Conservation (phyloP, 2,797 vertebrate genomes). For the Serranus cabrilla region DNA sequence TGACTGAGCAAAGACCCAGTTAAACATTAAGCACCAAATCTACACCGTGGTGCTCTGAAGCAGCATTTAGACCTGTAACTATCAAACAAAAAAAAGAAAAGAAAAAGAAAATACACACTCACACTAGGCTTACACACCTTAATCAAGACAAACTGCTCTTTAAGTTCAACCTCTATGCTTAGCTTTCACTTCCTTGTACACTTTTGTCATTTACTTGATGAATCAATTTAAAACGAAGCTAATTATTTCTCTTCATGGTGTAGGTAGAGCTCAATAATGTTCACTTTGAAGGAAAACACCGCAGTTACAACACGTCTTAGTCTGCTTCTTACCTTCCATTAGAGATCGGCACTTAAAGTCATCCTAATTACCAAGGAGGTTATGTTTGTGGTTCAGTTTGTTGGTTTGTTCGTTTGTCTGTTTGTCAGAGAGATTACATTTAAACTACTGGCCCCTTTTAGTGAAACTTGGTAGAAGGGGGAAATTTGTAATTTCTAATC, state of each 20-base stretch:
- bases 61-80: slow-evolving; percentile 6
- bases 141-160: slow-evolving; percentile 27
- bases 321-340: not conserved
- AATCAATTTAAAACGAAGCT: slow-evolving; percentile 22
- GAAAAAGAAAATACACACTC: slow-evolving; percentile 1
- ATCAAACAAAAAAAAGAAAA: slow-evolving; percentile 1
- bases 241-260: slow-evolving; percentile 7
- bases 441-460: too few relatives aligned
- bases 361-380: not conserved
- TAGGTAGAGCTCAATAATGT: not conserved
- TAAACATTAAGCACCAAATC: slow-evolving; percentile 60
- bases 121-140: not conserved
- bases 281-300: slow-evolving; percentile 17
- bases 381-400: too few relatives aligned
- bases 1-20: slow-evolving; percentile 42
- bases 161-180: not conserved
- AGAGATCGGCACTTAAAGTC: not conserved
- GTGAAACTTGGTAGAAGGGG: too few relatives aligned
- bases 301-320: slow-evolving; percentile 4
- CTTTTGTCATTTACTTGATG: slow-evolving; percentile 2
- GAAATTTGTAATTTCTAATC: too few relatives aligned
- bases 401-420: too few relatives aligned
- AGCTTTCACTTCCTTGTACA: not conserved
- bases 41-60: not conserved
- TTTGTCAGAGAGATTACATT: too few relatives aligned